Conservation (phyloP, 2,797 vertebrate species). For the Falco rusticolus region DNA sequence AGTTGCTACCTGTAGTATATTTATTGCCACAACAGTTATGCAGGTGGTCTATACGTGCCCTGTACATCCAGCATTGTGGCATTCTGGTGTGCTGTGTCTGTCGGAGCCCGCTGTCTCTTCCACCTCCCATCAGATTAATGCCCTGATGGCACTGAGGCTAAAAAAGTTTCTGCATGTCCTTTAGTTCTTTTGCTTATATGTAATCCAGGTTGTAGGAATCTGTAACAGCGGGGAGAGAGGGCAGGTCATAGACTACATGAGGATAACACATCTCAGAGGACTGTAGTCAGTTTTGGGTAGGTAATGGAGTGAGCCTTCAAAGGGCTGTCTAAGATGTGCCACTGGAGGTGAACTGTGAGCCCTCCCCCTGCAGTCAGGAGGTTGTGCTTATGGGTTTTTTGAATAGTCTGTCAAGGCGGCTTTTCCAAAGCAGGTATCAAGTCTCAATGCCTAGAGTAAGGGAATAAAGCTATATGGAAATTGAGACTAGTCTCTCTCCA, state of each 20-base stretch:
- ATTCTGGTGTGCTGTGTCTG: not conserved
- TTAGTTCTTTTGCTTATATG: not conserved
- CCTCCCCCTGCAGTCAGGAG: not conserved
- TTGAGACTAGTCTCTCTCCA: not conserved
- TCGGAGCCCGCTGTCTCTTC: not conserved
- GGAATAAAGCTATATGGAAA: not conserved
- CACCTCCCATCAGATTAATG: not conserved
- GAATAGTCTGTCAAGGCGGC: not conserved
- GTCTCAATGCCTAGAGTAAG: not conserved
- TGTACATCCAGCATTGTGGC: not conserved
- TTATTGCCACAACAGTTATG: not conserved
- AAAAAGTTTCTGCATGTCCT: not conserved
- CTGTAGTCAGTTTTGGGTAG: not conserved
- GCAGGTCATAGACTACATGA: not conserved
- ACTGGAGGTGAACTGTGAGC: not conserved
- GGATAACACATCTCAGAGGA: not conserved
- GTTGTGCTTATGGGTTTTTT: not conserved
- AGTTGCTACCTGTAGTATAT: not conserved
- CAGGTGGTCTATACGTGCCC: accelerated
- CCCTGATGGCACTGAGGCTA: not conserved
- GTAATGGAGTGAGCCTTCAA: not conserved
- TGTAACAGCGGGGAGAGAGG: not conserved
- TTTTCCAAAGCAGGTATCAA: conserved; percentile 6
- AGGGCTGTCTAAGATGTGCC: not conserved
- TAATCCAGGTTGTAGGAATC: not conserved